Percentiles rank a stretch among this genome's conserved stretches.
Evolutionary conservation across 2,888 invertebrate species (phyloP).

Genomic region (Nomada ferruginata): DNA sequence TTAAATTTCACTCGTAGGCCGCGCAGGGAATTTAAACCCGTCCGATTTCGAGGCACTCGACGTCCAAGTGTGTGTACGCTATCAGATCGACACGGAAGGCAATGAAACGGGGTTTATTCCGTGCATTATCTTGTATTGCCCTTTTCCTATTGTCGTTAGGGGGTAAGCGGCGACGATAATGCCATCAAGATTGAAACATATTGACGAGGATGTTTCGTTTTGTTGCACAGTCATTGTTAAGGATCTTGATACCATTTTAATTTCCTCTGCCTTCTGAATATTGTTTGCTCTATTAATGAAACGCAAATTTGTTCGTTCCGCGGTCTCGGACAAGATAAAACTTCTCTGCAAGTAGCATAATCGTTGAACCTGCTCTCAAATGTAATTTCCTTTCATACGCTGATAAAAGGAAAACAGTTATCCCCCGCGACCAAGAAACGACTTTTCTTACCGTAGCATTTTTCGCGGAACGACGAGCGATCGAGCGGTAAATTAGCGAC

Average conservation of each 20-base stretch:
- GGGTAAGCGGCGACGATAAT: slow-evolving; percentile 16
- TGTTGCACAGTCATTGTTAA: background rate
- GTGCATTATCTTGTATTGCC: slow-evolving; percentile 26
- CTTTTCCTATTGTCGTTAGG: slow-evolving; percentile 11
- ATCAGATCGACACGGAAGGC: slow-evolving; percentile 55
- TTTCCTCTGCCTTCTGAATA: background rate
- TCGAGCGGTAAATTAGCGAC: slow-evolving; percentile 12
- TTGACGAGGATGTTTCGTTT: slow-evolving; percentile 9
- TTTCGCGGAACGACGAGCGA: slow-evolving; percentile 6
- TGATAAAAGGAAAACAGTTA: too few relatives aligned
- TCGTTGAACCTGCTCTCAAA: too few relatives aligned
- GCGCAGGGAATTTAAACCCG: slow-evolving; percentile 53
- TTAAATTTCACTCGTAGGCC: slow-evolving; percentile 64
- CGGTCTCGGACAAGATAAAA: background rate
- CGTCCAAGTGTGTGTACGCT: slow-evolving; percentile 29
- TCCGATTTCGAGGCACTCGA: slow-evolving; percentile 56
- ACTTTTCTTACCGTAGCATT: slow-evolving; percentile 5
- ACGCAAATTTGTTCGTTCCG: background rate
- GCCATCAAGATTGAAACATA: slow-evolving; percentile 20
- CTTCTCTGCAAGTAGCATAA: background rate
- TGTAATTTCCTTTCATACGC: too few relatives aligned
- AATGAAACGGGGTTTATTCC: slow-evolving; percentile 53
- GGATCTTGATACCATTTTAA: background rate
- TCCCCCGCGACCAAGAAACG: background rate
- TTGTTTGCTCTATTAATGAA: background rate